phyloP scores from a whole-genome alignment of 2,113 vertebrate species.

The Engystomops pustulosus region DNA sequence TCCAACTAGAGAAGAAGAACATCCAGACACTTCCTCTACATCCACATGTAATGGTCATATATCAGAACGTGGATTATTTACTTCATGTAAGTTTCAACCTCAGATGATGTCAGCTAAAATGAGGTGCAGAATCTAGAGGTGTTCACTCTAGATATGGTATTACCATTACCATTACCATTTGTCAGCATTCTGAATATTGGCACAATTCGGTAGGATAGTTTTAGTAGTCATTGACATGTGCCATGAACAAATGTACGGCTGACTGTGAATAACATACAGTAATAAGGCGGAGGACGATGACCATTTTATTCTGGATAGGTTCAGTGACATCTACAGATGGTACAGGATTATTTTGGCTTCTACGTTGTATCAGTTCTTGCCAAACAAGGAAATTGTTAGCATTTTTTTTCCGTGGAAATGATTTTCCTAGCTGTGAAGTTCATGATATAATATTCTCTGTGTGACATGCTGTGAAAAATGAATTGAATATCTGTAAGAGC shows the following conservation, averaged over 20 bases:
- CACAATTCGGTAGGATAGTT: no score
- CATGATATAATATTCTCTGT: background rate
- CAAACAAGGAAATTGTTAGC: background rate
- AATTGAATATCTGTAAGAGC: background rate
- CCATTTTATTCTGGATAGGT: background rate
- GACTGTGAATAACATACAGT: background rate
- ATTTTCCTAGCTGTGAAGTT: background rate
- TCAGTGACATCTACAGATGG: constrained; percentile 22
- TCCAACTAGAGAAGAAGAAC: no score
- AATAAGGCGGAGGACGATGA: background rate
- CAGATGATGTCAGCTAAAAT: no score
- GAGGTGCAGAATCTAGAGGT: no score
- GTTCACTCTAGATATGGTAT: no score
- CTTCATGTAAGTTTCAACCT: no score
- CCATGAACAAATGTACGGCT: background rate
- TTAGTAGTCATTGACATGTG: background rate
- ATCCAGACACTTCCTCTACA: no score
- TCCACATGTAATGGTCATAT: no score
- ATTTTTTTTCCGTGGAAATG: background rate
- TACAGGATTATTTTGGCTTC: background rate
- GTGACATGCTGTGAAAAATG: background rate
- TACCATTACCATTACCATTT: no score
- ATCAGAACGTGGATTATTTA: no score
- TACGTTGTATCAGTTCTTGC: background rate
- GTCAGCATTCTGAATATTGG: no score